Percentiles rank a stretch among this genome's conserved stretches.
Evolutionary conservation across 2,888 invertebrate species (phyloP).

Genomic region (Mystacides longicornis): DNA sequence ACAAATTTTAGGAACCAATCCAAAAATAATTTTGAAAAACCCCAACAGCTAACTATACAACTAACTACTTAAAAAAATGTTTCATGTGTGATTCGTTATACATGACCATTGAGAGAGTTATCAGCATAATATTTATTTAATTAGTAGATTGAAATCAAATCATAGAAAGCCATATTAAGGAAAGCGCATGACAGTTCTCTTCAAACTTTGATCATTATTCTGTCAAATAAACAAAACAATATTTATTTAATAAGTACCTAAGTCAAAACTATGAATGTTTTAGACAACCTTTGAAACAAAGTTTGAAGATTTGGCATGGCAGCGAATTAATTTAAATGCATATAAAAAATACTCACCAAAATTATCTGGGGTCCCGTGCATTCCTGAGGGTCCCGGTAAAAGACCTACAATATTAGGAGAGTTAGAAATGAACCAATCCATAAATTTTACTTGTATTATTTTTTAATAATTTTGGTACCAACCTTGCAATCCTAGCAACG

Average conservation of each 20-base stretch:
- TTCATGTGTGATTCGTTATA: neutral
- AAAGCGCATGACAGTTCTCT: neutral
- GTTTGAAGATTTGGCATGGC: slow-evolving; percentile 11
- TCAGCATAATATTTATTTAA: neutral
- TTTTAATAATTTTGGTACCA: neutral
- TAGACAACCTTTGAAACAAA: slow-evolving; percentile 17
- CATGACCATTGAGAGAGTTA: neutral
- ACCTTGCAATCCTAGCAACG: slow-evolving; percentile 76
- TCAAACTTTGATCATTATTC: neutral
- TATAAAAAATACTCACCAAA: slow-evolving; percentile 60
- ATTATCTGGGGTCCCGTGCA: slow-evolving; percentile 67
- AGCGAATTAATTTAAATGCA: slow-evolving; percentile 8
- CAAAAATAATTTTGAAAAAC: neutral
- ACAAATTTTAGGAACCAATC: neutral
- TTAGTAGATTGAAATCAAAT: slow-evolving; percentile 1
- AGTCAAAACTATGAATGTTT: too few species aligned
- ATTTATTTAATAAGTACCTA: too few species aligned
- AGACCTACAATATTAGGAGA: slow-evolving; percentile 49
- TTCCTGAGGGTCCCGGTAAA: slow-evolving; percentile 80
- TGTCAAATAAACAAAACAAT: too few species aligned
- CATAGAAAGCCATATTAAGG: neutral
- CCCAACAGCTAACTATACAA: too few species aligned
- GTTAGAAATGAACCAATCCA: neutral
- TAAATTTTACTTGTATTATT: neutral
- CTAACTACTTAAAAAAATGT: neutral